These are phyloP conservation scores for Podarcis cretensis DNA, from an alignment of 2,113 vertebrate genomes.

Conservation along the genomic window DNA sequence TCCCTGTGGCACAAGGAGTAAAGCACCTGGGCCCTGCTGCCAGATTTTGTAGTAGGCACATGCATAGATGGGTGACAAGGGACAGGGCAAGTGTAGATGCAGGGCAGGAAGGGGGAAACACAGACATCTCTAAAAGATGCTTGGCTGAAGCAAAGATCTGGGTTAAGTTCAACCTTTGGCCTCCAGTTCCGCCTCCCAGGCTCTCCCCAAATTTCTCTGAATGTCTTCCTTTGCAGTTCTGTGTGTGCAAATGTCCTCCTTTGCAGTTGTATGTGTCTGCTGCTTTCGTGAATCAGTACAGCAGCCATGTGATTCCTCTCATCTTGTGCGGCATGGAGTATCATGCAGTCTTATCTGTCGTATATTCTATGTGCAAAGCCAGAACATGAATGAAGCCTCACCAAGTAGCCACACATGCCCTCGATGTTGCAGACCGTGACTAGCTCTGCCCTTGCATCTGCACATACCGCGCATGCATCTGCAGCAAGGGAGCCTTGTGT, in stretches of 20 bases:
- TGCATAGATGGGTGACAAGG: background rate
- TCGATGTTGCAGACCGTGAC: no score
- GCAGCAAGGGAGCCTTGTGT: no score
- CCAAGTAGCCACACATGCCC: no score
- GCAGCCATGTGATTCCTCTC: background rate
- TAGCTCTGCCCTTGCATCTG: no score
- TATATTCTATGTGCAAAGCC: no score
- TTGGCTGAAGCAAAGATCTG: no score
- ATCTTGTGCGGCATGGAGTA: background rate
- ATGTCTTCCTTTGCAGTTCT: background rate
- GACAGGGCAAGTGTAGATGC: background rate
- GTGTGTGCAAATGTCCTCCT: background rate
- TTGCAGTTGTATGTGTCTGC: background rate
- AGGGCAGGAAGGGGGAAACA: background rate
- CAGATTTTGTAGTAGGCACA: background rate
- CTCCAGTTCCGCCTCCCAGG: background rate
- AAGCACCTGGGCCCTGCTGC: background rate
- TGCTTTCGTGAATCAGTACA: background rate
- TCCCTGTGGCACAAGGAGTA: background rate
- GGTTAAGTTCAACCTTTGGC: background rate
- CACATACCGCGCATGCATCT: no score
- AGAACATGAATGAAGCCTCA: no score
- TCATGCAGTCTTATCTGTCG: background rate
- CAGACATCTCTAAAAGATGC: no score
- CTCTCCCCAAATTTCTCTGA: background rate